Percentiles rank a stretch among this genome's conserved stretches.
Conservation (phyloP, 2,797 vertebrate species). For the Anas flavirostris region DNA sequence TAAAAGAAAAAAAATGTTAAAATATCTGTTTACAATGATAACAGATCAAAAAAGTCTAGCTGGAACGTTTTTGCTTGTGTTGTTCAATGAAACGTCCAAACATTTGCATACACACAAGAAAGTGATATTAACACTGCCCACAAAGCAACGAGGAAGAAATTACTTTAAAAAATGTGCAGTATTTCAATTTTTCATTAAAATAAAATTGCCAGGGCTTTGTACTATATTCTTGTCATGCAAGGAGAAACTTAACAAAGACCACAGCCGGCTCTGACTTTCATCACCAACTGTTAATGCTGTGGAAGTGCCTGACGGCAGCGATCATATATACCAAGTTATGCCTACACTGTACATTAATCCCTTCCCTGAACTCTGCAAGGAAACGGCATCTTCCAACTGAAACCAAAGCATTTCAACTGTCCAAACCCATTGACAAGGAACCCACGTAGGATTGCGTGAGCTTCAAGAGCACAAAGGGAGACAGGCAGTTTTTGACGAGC, state of each 20-base stretch:
- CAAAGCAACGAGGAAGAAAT: not conserved
- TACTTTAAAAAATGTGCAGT: not conserved
- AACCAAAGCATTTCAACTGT: not conserved
- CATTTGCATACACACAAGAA: not conserved
- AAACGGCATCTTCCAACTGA: not conserved
- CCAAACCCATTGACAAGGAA: not conserved
- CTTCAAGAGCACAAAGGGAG: not conserved
- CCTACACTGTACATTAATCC: not conserved
- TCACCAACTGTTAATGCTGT: not conserved
- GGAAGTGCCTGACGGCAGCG: not conserved
- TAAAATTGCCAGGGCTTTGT: not conserved
- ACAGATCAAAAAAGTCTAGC: not conserved
- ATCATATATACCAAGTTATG: not conserved
- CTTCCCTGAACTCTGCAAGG: not conserved
- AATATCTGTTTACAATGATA: not conserved
- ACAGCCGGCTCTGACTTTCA: not conserved
- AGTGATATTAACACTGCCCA: not conserved
- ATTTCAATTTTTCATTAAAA: not conserved
- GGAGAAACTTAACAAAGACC: not conserved
- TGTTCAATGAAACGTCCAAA: not conserved
- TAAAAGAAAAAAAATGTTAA: not conserved
- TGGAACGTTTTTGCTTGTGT: not conserved
- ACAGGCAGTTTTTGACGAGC: not conserved
- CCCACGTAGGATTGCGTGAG: fast-evolving
- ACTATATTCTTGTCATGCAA: not conserved